A percentile compares a stretch with the other conserved stretches of the same genome.
These are phyloP conservation scores for Amblyraja radiata DNA, from an alignment of 2,797 vertebrate species.

Conservation along the genomic window DNA sequence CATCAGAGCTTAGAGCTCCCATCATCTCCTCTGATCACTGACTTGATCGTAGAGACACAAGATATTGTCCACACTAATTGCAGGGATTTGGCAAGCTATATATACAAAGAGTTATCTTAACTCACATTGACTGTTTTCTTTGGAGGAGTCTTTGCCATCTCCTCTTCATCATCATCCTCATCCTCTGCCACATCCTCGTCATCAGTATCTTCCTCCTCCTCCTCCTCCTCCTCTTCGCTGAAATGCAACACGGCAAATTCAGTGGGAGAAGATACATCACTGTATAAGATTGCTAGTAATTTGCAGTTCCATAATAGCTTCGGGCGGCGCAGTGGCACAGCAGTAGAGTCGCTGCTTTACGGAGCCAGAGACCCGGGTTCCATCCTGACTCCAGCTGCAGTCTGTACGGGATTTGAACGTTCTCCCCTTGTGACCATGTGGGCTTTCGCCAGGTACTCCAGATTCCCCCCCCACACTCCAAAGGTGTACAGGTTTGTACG, in stretches of 20 bases:
- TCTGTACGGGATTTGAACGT: too few relatives aligned
- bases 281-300: too few relatives aligned
- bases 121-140: not conserved
- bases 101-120: not conserved
- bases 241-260: not conserved
- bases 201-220: not conserved
- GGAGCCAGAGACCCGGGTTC: too few relatives aligned
- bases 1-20: not conserved
- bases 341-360: too few relatives aligned
- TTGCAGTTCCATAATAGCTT: too few relatives aligned
- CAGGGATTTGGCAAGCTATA: not conserved
- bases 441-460: too few relatives aligned
- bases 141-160: not conserved
- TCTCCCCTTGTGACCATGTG: too few relatives aligned
- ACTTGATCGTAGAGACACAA: not conserved
- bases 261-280: not conserved
- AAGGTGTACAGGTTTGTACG: too few relatives aligned
- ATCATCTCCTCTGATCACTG: not conserved
- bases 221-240: slow-evolving; percentile 14
- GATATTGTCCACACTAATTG: not conserved
- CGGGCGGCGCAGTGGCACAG: too few relatives aligned
- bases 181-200: not conserved
- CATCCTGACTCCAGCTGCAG: too few relatives aligned
- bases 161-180: not conserved
- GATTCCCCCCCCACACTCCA: too few relatives aligned